These are phyloP conservation scores for Lathamus discolor DNA, from an alignment of 2,113 vertebrate genomes.

Conservation along the genomic window DNA sequence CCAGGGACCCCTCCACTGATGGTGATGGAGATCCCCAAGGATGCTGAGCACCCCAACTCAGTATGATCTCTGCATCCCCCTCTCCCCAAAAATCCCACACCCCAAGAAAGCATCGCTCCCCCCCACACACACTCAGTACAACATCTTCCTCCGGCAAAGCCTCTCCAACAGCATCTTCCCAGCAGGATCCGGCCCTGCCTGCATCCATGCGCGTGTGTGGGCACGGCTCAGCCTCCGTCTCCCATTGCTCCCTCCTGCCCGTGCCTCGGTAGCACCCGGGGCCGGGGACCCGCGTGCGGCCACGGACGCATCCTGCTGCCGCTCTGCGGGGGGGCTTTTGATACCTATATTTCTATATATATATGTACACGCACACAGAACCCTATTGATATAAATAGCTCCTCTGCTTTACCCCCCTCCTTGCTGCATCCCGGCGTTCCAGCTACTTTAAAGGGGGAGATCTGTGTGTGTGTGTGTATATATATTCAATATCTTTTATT, in stretches of 20 bases:
- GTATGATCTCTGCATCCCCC: not conserved
- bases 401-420: not conserved
- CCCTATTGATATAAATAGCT: slow-evolving; percentile 1
- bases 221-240: slow-evolving; percentile 23
- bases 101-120: not conserved
- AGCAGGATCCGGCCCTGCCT: not conserved
- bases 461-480: not conserved
- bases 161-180: not conserved
- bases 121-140: not conserved
- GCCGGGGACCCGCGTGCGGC: not conserved
- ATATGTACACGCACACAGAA: not conserved
- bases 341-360: not conserved
- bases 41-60: not conserved
- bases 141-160: not conserved
- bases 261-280: not conserved
- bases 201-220: slow-evolving; percentile 14
- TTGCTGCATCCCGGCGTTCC: not conserved
- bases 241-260: not conserved
- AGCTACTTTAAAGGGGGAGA: not conserved
- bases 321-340: not conserved
- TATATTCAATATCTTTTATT: not conserved
- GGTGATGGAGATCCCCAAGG: not conserved
- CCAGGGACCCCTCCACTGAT: not conserved
- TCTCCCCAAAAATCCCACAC: not conserved
- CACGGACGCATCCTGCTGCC: slow-evolving; percentile 11